A percentile compares a stretch with the other conserved stretches of the same genome.
Conservation (phyloP, 2,113 vertebrate species). For the Gallinago paraguaiae region DNA sequence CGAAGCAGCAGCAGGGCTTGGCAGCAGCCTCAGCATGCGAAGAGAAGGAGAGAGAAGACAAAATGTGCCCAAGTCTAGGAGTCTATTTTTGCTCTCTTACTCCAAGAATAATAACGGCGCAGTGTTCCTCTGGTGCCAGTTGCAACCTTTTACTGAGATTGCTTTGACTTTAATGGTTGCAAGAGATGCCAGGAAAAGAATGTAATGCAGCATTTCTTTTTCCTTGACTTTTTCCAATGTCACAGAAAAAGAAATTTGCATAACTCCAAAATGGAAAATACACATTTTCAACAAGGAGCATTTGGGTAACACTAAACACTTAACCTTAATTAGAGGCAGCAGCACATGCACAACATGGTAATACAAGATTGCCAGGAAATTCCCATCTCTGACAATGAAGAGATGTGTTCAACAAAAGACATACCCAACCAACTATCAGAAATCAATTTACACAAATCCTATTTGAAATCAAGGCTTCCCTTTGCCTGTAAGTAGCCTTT, state of each 20-base stretch:
- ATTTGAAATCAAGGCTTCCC: background rate
- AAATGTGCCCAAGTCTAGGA: background rate
- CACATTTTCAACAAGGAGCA: background rate
- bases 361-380: background rate
- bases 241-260: background rate
- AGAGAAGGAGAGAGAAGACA: constrained; percentile 1
- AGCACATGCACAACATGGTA: background rate
- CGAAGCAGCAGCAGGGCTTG: constrained; percentile 1
- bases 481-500: background rate
- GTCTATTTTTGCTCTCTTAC: constrained; percentile 24
- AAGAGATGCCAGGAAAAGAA: constrained; percentile 39
- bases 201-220: background rate
- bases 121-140: constrained; percentile 24
- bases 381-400: background rate
- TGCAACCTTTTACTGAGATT: constrained; percentile 61
- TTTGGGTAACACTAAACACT: background rate
- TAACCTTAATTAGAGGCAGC: background rate
- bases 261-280: background rate
- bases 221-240: constrained; percentile 40
- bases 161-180: constrained; percentile 39
- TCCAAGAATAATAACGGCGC: constrained; percentile 34
- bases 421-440: background rate
- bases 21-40: background rate
- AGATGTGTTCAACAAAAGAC: background rate
- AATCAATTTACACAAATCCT: background rate